Percentiles rank a stretch among this genome's conserved stretches.
Evolutionary conservation across 2,113 vertebrate species (phyloP).

Genomic region (Mellivora capensis): DNA sequence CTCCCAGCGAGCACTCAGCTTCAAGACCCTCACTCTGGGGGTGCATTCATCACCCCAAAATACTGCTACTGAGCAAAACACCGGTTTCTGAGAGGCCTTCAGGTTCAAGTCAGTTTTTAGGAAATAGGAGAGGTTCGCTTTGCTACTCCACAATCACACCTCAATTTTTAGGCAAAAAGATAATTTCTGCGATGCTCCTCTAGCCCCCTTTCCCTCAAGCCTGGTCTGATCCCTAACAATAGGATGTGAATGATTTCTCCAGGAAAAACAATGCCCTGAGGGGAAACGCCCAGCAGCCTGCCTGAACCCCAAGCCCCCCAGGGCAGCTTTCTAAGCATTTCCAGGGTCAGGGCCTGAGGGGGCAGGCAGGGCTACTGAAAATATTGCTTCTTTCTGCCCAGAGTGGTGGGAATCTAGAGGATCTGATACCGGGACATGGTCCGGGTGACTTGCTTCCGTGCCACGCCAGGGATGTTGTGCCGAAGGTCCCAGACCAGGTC

Average conservation of each 20-base stretch:
- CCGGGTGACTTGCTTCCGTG: background rate
- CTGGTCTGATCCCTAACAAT: background rate
- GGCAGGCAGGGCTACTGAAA: background rate
- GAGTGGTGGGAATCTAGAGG: background rate
- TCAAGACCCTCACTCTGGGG: background rate
- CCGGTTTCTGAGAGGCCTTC: background rate
- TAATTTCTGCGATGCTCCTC: fast-evolving
- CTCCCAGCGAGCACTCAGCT: fast-evolving
- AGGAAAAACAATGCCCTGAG: background rate
- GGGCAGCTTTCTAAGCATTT: background rate
- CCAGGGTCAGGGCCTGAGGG: background rate
- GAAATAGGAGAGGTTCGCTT: background rate
- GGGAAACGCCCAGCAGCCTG: background rate
- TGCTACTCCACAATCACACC: background rate
- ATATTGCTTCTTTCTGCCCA: background rate
- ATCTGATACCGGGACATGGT: too few relatives aligned
- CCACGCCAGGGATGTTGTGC: fast-evolving
- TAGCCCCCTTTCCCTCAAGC: background rate
- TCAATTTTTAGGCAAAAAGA: background rate
- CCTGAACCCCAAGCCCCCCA: background rate
- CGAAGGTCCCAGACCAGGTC: background rate
- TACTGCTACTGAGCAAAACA: fast-evolving
- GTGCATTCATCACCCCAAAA: background rate
- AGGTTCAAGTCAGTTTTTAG: background rate
- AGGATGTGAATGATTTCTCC: background rate